A percentile compares a stretch with the other conserved stretches of the same genome.
Conservation (phyloP, 2,888 invertebrate genomes). For the Dichetophora obliterata region DNA sequence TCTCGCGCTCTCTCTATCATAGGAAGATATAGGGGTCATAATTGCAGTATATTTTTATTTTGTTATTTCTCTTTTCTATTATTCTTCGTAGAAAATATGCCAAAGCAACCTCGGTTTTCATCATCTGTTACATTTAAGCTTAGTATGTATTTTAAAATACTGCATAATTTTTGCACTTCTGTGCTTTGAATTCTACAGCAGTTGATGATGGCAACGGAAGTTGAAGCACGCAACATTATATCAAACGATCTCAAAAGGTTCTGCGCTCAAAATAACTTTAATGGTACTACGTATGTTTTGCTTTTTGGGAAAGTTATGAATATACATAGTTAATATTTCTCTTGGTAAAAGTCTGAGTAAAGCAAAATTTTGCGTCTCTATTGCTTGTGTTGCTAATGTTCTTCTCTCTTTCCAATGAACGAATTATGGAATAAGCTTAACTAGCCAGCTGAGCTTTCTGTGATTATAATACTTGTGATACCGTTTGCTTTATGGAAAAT, state of each 20-base stretch:
- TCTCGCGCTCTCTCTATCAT: too few species aligned
- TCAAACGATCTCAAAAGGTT: too few species aligned
- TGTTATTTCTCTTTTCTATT: not conserved
- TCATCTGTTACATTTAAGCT: not conserved
- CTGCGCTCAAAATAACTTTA: not conserved
- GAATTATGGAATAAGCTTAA: conserved; percentile 12
- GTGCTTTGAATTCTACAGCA: not conserved
- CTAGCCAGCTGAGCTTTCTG: not conserved
- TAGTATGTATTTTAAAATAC: too few species aligned
- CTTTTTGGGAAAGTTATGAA: not conserved
- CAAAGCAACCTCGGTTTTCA: not conserved
- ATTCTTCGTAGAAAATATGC: too few species aligned
- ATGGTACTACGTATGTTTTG: not conserved
- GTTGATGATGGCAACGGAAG: not conserved
- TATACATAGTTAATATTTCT: not conserved
- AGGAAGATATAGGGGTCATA: too few species aligned
- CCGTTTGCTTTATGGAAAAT: too few species aligned
- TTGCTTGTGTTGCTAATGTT: conserved; percentile 20
- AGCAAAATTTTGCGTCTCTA: not conserved
- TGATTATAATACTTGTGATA: too few species aligned
- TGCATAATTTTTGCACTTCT: not conserved
- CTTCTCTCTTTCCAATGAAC: not conserved
- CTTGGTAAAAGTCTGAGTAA: not conserved
- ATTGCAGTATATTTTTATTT: not conserved
- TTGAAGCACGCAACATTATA: not conserved